A percentile compares a stretch with the other conserved stretches of the same genome.
These are phyloP conservation scores for Habropoda laboriosa DNA, from an alignment of 1,140 invertebrate species.

Conservation along the genomic window DNA sequence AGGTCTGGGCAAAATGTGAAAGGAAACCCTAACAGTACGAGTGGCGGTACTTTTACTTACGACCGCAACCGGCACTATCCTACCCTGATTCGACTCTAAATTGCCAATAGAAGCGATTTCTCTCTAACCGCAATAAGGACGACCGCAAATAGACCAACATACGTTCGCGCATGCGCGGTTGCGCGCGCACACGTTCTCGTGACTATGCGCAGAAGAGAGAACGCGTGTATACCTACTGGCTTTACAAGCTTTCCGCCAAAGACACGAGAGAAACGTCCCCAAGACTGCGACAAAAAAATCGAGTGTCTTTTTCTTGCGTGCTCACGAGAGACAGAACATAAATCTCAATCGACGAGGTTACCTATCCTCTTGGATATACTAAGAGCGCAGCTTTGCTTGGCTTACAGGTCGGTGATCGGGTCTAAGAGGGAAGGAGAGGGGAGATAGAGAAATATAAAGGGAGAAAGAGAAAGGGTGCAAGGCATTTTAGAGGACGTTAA, in stretches of 20 bases:
- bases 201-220: not conserved
- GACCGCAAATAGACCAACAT: slow-evolving; percentile 28
- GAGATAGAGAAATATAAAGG: slow-evolving; percentile 10
- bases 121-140: slow-evolving; percentile 46
- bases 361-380: slow-evolving; percentile 20
- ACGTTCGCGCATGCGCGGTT: not conserved
- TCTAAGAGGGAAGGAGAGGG: slow-evolving; percentile 44
- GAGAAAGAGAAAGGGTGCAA: slow-evolving; percentile 22
- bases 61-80: slow-evolving; percentile 7
- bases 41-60: slow-evolving; percentile 39
- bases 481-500: slow-evolving; percentile 12
- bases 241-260: slow-evolving; percentile 25
- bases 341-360: slow-evolving; percentile 41
- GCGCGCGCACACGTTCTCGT: not conserved
- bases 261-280: not conserved
- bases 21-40: not conserved
- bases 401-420: slow-evolving; percentile 71
- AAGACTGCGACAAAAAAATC: not conserved
- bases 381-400: slow-evolving; percentile 68
- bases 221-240: not conserved
- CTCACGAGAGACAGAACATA: not conserved
- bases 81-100: slow-evolving; percentile 13
- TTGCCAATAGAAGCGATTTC: slow-evolving; percentile 36
- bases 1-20: not conserved
- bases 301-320: not conserved